Evolutionary conservation across 2,888 invertebrate species (phyloP).

Genomic region (Platycheirus rosarum): DNA sequence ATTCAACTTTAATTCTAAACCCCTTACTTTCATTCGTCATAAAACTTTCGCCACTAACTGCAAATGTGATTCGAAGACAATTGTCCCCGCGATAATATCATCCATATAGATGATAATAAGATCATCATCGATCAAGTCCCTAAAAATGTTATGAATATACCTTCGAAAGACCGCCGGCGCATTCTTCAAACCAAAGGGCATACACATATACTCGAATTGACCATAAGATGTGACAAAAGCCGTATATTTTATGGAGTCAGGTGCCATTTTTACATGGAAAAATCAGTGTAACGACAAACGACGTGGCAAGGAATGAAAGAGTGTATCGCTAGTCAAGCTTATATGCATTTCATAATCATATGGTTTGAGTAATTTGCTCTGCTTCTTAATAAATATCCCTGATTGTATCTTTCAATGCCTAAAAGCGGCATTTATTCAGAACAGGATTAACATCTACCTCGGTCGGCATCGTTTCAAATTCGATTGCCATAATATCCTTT

Average conservation of each 20-base stretch:
- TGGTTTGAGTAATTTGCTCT: slow-evolving; percentile 7
- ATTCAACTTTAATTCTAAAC: slow-evolving; percentile 24
- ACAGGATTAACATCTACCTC: slow-evolving; percentile 7
- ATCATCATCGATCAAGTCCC: slow-evolving; percentile 34
- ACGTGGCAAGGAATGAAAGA: neutral
- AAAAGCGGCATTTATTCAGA: slow-evolving; percentile 9
- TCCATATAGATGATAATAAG: slow-evolving; percentile 59
- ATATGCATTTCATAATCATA: slow-evolving; percentile 2
- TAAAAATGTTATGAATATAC: slow-evolving; percentile 15
- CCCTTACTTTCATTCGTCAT: neutral
- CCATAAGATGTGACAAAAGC: slow-evolving; percentile 72
- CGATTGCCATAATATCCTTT: neutral
- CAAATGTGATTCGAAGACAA: slow-evolving; percentile 1
- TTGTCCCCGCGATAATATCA: neutral
- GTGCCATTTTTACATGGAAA: slow-evolving; percentile 63
- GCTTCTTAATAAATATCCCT: slow-evolving; percentile 14
- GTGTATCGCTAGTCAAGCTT: slow-evolving; percentile 1
- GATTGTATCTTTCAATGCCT: slow-evolving; percentile 2
- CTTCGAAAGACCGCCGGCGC: too few species aligned
- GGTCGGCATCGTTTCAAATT: neutral
- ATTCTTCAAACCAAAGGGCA: slow-evolving; percentile 37
- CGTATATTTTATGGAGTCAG: slow-evolving; percentile 67
- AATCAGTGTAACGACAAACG: too few species aligned
- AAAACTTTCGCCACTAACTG: slow-evolving; percentile 3
- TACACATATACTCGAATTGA: slow-evolving; percentile 60